Percentiles rank a stretch among this genome's conserved stretches.
These are phyloP conservation scores for Charina bottae DNA, from an alignment of 2,113 vertebrate genomes.

Conservation along the genomic window DNA sequence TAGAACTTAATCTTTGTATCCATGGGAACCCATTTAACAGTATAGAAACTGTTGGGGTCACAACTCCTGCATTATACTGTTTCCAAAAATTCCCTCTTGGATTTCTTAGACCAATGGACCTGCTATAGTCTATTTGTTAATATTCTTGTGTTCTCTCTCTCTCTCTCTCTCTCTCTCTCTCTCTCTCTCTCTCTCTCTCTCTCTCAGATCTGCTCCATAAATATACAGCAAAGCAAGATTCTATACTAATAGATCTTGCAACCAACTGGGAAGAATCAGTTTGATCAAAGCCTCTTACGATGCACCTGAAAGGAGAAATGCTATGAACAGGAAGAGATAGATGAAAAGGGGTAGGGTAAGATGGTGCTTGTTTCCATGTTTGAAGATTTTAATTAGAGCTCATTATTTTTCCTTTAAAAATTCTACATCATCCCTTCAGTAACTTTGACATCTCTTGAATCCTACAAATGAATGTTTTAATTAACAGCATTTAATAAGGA, in stretches of 20 bases:
- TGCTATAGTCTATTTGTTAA: background rate
- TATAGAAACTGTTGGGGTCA: background rate
- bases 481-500: background rate
- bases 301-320: background rate
- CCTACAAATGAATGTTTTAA: constrained; percentile 3
- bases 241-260: background rate
- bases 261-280: background rate
- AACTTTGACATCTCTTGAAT: background rate
- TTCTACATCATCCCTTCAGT: background rate
- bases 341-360: background rate
- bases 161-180: no score
- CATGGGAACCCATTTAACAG: background rate
- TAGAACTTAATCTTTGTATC: background rate
- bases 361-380: background rate
- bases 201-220: background rate
- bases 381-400: background rate
- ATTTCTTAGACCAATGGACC: background rate
- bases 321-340: background rate
- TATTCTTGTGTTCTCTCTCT: background rate
- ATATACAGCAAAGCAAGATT: background rate
- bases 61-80: background rate
- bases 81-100: background rate
- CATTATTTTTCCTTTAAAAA: background rate
- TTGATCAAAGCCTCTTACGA: background rate
- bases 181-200: background rate